Percentiles rank a stretch among this genome's conserved stretches.
phyloP scores from a whole-genome alignment of 2,888 invertebrate species.

The Acleris holmiana region DNA sequence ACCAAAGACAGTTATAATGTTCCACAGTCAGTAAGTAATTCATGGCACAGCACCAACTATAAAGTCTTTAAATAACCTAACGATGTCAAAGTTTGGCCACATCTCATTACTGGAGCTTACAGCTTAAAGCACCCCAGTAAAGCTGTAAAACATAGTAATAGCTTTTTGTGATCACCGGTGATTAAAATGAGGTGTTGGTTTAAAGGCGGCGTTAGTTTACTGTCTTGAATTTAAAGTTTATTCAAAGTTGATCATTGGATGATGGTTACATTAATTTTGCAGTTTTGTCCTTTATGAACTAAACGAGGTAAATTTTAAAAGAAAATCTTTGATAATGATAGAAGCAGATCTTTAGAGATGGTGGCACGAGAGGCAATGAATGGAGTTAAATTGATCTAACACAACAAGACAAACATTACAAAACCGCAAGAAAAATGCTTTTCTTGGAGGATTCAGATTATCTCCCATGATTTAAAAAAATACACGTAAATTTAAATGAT shows the following conservation, averaged over 20 bases:
- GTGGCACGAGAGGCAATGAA: no score
- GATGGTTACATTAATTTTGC: background rate
- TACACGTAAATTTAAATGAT: background rate
- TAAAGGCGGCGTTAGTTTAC: conserved; percentile 6
- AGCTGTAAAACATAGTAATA: conserved; percentile 47
- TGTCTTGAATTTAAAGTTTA: conserved; percentile 6
- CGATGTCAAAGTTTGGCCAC: conserved; percentile 32
- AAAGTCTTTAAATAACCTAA: conserved; percentile 32
- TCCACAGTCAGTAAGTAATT: background rate
- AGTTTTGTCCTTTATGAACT: no score
- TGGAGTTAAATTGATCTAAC: no score
- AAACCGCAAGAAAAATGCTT: no score
- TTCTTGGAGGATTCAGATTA: no score
- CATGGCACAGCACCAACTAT: conserved; percentile 17
- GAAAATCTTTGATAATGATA: no score
- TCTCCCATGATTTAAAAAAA: background rate
- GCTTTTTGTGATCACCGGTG: conserved; percentile 44
- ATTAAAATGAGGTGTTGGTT: conserved; percentile 38
- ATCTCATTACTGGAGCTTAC: conserved; percentile 37
- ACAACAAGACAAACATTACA: no score
- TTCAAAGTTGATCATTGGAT: background rate
- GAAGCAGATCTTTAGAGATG: no score
- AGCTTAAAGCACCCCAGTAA: conserved; percentile 32
- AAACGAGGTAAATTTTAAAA: no score
- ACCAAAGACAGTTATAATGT: background rate